Evolutionary conservation across 2,888 invertebrate species (phyloP).

Genomic region (Theodoxus fluviatilis): DNA sequence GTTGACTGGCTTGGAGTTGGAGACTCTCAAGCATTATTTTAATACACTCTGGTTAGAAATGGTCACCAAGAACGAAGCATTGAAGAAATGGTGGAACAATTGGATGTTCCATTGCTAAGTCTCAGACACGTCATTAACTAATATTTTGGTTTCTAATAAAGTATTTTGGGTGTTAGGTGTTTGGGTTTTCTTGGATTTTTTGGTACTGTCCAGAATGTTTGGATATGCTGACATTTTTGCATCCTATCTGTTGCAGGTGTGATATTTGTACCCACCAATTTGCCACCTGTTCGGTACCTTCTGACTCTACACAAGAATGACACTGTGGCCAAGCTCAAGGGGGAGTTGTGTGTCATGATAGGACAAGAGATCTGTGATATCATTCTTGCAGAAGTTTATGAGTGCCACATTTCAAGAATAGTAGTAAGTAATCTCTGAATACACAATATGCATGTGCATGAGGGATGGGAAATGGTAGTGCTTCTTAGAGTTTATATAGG

Average conservation of each 20-base stretch:
- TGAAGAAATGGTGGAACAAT: no score
- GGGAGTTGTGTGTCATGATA: conserved; percentile 67
- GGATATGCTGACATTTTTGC: neutral
- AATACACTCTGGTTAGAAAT: no score
- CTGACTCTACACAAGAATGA: conserved; percentile 71
- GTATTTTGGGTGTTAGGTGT: no score
- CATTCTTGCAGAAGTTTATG: conserved; percentile 71
- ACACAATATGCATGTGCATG: neutral
- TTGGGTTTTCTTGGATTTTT: no score
- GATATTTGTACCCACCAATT: conserved; percentile 68
- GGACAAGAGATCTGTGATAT: conserved; percentile 62
- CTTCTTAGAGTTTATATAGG: conserved; percentile 4
- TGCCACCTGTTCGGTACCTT: conserved; percentile 67
- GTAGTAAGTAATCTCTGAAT: conserved; percentile 64
- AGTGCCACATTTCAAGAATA: conserved; percentile 71
- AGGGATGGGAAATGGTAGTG: neutral
- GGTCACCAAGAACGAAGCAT: no score
- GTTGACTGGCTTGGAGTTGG: no score
- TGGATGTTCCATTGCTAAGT: no score
- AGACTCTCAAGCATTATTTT: no score
- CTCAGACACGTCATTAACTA: no score
- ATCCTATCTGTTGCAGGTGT: conserved; percentile 63
- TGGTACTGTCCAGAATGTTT: no score
- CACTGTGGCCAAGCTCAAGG: conserved; percentile 68
- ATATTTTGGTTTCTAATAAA: no score